phyloP scores from a whole-genome alignment of 1,140 invertebrate species.

The Danaus melanippus region DNA sequence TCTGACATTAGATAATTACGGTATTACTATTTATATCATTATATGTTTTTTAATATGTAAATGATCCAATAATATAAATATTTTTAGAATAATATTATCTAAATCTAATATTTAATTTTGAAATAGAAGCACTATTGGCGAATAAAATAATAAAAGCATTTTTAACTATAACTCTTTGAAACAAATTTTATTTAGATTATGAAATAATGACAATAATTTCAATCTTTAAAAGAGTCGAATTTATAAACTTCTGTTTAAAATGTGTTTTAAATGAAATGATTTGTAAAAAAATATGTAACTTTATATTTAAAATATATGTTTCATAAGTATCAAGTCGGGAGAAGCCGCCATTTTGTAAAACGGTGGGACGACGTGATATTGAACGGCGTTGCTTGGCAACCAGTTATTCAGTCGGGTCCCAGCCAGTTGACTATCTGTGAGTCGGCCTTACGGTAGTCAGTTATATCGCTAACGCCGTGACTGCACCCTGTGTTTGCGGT shows the following conservation, averaged over 20 bases:
- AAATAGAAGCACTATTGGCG: no score
- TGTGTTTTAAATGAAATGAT: no score
- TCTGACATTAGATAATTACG: no score
- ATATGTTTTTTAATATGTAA: no score
- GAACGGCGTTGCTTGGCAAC: constrained; percentile 47
- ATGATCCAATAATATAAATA: no score
- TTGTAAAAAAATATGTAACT: no score
- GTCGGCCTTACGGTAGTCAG: constrained; percentile 27
- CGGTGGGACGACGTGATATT: constrained; percentile 23
- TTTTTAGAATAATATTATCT: no score
- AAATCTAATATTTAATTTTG: no score
- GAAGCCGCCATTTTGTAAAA: constrained; percentile 45
- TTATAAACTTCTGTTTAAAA: no score
- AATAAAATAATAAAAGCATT: no score
- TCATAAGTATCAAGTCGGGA: not conserved
- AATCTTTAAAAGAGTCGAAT: no score
- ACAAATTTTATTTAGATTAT: not conserved
- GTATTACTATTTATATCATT: no score
- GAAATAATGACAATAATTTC: not conserved
- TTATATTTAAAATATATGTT: not conserved
- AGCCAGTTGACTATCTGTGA: constrained; percentile 32
- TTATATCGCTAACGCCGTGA: constrained; percentile 16
- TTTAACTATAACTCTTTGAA: constrained; percentile 1
- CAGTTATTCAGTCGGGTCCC: constrained; percentile 27
- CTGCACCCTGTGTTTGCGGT: constrained; percentile 26